These are phyloP conservation scores for Cryptus armator DNA, from an alignment of 2,888 invertebrate genomes.

Conservation along the genomic window DNA sequence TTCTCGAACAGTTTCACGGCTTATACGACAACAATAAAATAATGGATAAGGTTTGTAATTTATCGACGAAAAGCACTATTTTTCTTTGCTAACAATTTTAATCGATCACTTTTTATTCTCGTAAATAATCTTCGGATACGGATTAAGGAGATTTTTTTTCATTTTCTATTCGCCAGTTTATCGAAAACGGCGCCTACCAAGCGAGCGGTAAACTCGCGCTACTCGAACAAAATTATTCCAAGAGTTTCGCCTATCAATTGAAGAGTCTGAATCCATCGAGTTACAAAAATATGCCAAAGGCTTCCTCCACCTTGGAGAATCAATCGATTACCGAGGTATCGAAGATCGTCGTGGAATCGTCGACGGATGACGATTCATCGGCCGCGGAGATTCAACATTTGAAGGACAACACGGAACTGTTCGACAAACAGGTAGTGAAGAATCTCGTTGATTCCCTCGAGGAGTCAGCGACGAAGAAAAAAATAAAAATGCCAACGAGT, in stretches of 20 bases:
- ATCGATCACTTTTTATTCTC: not conserved
- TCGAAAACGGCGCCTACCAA: conserved; percentile 84
- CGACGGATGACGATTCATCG: conserved; percentile 1
- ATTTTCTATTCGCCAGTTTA: conserved; percentile 78
- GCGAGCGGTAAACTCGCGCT: conserved; percentile 85
- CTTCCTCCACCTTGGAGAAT: conserved; percentile 31
- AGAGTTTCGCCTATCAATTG: conserved; percentile 84
- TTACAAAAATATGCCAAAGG: conserved; percentile 68
- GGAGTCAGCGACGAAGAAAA: conserved; percentile 78
- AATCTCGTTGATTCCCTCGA: conserved; percentile 82
- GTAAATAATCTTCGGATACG: not conserved
- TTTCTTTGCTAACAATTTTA: not conserved
- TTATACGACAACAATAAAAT: conserved; percentile 82
- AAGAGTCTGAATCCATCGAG: conserved; percentile 80
- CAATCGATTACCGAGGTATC: conserved; percentile 11
- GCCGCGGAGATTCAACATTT: conserved; percentile 62
- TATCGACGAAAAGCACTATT: not conserved
- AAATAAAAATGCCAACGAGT: conserved; percentile 82
- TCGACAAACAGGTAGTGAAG: conserved; percentile 81
- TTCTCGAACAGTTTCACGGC: conserved; percentile 84
- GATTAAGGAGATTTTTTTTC: not conserved
- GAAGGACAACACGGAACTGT: conserved; percentile 78
- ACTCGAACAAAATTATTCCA: conserved; percentile 84
- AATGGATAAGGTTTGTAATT: conserved; percentile 80
- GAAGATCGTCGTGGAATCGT: conserved; percentile 7